phyloP scores from a whole-genome alignment of 2,797 vertebrate species.

The Octomys mimax region DNA sequence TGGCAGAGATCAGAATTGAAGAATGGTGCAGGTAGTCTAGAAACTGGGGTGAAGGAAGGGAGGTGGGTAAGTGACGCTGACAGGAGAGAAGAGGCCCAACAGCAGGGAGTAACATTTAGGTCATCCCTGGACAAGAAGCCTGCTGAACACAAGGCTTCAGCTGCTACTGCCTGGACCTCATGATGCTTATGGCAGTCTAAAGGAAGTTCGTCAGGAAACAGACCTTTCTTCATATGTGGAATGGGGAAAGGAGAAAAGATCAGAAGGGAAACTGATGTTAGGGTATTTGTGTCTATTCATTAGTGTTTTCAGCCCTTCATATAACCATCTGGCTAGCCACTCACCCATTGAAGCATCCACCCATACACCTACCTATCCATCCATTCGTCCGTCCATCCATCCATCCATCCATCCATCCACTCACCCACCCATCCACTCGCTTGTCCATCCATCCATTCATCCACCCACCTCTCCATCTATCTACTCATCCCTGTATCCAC shows the following conservation, averaged over 20 bases:
- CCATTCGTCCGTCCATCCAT: background rate
- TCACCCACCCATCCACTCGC: too few species aligned
- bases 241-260: background rate
- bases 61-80: background rate
- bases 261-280: background rate
- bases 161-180: background rate
- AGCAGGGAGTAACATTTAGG: background rate
- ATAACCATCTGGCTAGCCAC: background rate
- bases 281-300: background rate
- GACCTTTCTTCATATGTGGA: background rate
- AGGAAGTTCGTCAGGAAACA: background rate
- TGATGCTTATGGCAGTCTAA: background rate
- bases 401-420: too few species aligned
- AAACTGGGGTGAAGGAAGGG: background rate
- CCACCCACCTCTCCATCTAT: too few species aligned
- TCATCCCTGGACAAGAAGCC: background rate
- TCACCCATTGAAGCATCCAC: too few species aligned
- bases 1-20: slow-evolving; percentile 34
- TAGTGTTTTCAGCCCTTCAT: background rate
- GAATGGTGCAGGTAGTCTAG: background rate
- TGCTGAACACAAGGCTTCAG: background rate
- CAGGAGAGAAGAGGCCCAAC: background rate
- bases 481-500: too few species aligned
- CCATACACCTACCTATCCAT: too few species aligned
- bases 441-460: too few species aligned